Base-by-base conservation (phyloP, 2,113 vertebrate species). In the Bos javanicus region DNA sequence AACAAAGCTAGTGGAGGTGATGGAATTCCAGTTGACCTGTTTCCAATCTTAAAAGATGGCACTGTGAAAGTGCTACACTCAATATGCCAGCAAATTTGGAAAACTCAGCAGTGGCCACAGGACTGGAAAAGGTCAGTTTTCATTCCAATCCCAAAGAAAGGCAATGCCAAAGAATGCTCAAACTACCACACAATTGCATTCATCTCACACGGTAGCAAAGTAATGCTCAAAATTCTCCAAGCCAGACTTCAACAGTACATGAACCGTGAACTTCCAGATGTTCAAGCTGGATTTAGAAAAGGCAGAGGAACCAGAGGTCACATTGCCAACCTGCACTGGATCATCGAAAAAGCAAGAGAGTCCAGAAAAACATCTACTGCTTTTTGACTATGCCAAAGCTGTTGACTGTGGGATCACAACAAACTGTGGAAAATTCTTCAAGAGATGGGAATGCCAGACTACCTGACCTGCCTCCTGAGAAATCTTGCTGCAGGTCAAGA, bases 141-240 rank as follows among this genome's bases (percentile, higher is more conserved):
- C 62, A 64, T 64, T 64, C 15, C 7, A 64, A 64, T 64, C 16
- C 33, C 3, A 64, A 64, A 64, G 30, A n/a, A 64, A 64, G 7
- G 33, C 3, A 64, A n/a, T 64, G 62, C 33, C 33, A n/a, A 64
- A n/a, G 62, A n/a, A 64, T n/a, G 62, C 33, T n/a, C 62, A n/a
- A 17, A 64, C 7, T 64, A 64, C 30, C 7, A 17, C 30, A 64
- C 30, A 64, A n/a, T 4, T 64, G 62, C 15, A 64, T 15, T 64
- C 62, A n/a, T n/a, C 62, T 64, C 30, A 64, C 30, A 17, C 0
- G 0, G 1, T n/a, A n/a, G 62, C 16, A 64, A 62, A 64, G 0
- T 64, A 17, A 64, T 64, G 33, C 33, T 64, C 62, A 64, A 64
- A 64, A n/a, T 64, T 64, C 33, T 17, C 3, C 62, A 64, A 64